phyloP scores from a whole-genome alignment of 2,888 invertebrate genomes.

The Vanessa cardui region DNA sequence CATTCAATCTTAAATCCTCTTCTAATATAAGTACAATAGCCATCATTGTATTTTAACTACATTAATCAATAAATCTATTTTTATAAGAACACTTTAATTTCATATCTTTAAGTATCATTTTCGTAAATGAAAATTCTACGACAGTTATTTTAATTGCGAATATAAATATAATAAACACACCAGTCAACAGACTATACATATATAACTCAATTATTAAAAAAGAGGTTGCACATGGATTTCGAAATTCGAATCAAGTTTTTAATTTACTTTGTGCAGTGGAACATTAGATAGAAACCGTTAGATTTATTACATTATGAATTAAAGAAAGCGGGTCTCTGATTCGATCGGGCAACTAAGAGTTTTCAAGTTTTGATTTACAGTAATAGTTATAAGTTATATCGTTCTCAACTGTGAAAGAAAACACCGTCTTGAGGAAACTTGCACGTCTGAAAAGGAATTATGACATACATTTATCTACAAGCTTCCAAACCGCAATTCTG shows the following conservation, averaged over 20 bases:
- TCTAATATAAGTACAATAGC: conserved; percentile 21
- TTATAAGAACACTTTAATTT: conserved; percentile 79
- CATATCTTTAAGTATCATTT: conserved; percentile 56
- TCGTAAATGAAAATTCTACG: conserved; percentile 50
- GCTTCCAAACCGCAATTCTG: too few species aligned
- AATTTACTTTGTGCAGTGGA: too few species aligned
- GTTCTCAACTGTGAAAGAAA: background rate
- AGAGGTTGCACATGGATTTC: too few species aligned
- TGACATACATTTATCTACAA: background rate
- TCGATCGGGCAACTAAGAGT: background rate
- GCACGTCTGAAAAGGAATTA: background rate
- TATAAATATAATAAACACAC: conserved; percentile 30
- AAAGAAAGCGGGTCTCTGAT: background rate
- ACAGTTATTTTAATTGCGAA: conserved; percentile 24
- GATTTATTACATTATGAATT: too few species aligned
- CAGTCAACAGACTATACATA: conserved; percentile 8
- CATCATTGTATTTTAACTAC: conserved; percentile 24
- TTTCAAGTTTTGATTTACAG: conserved; percentile 4
- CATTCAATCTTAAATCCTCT: conserved; percentile 11
- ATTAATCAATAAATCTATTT: conserved; percentile 46
- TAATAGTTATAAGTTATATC: background rate
- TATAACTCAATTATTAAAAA: background rate
- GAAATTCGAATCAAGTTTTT: background rate
- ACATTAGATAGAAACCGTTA: too few species aligned
- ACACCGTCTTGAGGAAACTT: background rate